Conservation (phyloP, 2,113 vertebrate species). For the Ptyas mucosa region DNA sequence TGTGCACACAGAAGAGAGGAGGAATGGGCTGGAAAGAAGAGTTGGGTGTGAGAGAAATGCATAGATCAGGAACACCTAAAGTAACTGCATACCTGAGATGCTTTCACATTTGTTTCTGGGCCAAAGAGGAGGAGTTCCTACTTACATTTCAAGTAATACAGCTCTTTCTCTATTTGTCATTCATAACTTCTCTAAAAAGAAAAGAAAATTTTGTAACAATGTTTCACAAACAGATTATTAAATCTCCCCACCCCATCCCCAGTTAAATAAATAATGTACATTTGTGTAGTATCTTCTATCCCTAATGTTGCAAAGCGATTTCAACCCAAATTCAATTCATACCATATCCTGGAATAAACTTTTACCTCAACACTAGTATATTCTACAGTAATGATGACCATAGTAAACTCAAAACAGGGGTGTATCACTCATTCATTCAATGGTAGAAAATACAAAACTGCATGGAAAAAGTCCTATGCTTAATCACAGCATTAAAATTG, state of each 20-base stretch:
- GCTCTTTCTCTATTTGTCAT: neutral
- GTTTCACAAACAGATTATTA: neutral
- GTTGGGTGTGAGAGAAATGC: slow-evolving; percentile 60
- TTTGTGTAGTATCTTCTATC: neutral
- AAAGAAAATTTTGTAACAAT: neutral
- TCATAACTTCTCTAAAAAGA: slow-evolving; percentile 35
- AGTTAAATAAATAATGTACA: neutral
- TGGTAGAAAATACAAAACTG: neutral
- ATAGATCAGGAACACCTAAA: slow-evolving; percentile 55
- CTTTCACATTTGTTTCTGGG: slow-evolving; percentile 63
- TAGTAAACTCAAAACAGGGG: neutral
- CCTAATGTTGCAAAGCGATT: neutral
- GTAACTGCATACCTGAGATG: slow-evolving; percentile 53
- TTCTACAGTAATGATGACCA: neutral
- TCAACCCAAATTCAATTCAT: neutral
- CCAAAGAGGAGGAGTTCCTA: slow-evolving; percentile 37
- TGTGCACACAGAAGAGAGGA: slow-evolving; percentile 34
- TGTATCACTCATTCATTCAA: neutral
- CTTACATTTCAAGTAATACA: slow-evolving; percentile 33
- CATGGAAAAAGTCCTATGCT: neutral
- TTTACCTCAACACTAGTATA: neutral
- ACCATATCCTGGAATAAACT: neutral
- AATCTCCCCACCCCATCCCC: neutral
- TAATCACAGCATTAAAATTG: neutral
- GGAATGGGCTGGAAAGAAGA: slow-evolving; percentile 53